A percentile compares a stretch with the other conserved stretches of the same genome.
phyloP scores from a whole-genome alignment of 64 coral and sea anemone genomes.

The Astreopora myriophthalma region DNA sequence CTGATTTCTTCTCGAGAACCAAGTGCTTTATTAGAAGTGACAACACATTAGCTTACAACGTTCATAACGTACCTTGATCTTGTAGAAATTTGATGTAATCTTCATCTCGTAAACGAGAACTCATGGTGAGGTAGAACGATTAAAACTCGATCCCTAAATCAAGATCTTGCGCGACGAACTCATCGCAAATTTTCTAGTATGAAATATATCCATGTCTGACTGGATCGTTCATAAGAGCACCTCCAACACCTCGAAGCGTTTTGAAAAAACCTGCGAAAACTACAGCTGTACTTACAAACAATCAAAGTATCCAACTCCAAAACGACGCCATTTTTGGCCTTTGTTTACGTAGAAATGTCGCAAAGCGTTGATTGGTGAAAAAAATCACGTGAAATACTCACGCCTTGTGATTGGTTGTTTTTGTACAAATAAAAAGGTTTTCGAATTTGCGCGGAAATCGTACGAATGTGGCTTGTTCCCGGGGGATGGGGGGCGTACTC shows the following conservation, averaged over 20 bases:
- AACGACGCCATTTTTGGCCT: slow-evolving; percentile 80
- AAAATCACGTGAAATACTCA: background rate
- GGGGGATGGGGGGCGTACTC: too few relatives aligned
- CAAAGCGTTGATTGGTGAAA: slow-evolving; percentile 71
- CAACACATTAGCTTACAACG: background rate
- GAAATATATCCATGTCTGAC: background rate
- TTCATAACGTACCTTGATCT: slow-evolving; percentile 83
- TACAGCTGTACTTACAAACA: background rate
- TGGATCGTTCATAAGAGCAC: background rate
- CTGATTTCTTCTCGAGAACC: background rate
- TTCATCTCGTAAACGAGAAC: slow-evolving; percentile 31
- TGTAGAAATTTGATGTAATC: slow-evolving; percentile 92
- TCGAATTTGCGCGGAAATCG: slow-evolving; percentile 66
- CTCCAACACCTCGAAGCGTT: background rate
- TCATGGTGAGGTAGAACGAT: slow-evolving; percentile 9
- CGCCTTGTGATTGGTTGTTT: slow-evolving; percentile 34
- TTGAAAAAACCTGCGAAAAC: background rate
- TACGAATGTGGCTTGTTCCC: too few relatives aligned
- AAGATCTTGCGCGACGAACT: background rate
- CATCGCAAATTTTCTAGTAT: background rate
- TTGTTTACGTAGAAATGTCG: background rate
- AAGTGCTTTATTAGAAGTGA: background rate
- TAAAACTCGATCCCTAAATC: background rate
- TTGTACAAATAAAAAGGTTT: background rate
- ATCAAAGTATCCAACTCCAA: background rate